A percentile compares a stretch with the other conserved stretches of the same genome.
Conservation (phyloP, 2,797 vertebrate species). For the Paguma larvata region DNA sequence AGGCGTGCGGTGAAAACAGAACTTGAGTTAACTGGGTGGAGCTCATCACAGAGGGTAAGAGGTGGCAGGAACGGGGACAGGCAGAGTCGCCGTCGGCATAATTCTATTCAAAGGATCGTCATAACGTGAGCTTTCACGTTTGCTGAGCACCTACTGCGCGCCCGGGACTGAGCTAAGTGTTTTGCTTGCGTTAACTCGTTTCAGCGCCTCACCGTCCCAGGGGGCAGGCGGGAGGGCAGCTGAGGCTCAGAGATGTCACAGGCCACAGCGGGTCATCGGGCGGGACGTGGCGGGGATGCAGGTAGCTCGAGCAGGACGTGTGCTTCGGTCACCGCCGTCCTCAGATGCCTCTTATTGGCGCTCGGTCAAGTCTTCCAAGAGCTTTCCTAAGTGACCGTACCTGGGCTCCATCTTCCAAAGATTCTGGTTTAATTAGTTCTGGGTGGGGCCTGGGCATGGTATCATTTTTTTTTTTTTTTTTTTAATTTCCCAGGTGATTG, state of each 20-base stretch:
- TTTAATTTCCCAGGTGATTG: neutral
- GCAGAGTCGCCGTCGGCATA: accelerated
- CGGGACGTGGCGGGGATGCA: accelerated
- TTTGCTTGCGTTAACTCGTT: accelerated
- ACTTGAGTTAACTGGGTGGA: accelerated
- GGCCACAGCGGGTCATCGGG: neutral
- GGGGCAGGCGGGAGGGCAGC: neutral
- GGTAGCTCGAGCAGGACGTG: neutral
- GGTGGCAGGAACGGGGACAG: accelerated
- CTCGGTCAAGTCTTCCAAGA: accelerated
- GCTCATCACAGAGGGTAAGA: neutral
- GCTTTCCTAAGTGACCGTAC: neutral
- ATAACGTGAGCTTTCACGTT: accelerated
- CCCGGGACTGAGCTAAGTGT: neutral
- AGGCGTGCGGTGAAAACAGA: neutral
- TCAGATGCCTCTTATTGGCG: too few relatives aligned
- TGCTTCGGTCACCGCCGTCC: neutral
- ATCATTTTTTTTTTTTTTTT: too few relatives aligned
- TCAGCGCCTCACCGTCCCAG: accelerated
- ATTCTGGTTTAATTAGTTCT: neutral
- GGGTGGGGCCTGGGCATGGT: neutral
- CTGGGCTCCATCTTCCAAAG: neutral
- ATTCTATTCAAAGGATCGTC: accelerated
- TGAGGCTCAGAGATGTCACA: neutral
- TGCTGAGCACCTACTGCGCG: neutral